phyloP scores from a whole-genome alignment of 2,888 invertebrate species.

The Ophonus ardosiacus region DNA sequence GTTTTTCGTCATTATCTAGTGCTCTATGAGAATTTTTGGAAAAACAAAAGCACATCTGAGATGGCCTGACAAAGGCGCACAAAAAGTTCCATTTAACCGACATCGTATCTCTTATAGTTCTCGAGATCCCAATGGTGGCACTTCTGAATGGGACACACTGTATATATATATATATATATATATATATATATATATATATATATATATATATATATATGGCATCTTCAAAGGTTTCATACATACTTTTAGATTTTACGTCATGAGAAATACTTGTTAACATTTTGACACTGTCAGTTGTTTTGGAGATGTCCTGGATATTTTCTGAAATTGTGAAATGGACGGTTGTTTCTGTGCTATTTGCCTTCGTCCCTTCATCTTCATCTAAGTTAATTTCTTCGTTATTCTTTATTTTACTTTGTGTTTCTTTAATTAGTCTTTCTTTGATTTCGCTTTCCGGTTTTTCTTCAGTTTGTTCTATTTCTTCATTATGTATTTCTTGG shows the following conservation, averaged over 20 bases:
- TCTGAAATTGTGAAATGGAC: not conserved
- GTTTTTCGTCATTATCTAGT: no score
- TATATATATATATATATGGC: no score
- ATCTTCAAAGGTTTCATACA: not conserved
- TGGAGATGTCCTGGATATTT: conserved; percentile 7
- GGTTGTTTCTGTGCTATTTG: not conserved
- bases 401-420: not conserved
- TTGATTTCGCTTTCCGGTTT: not conserved
- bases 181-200: no score
- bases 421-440: conserved; percentile 60
- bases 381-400: not conserved
- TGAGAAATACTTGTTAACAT: not conserved
- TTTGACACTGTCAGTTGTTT: not conserved
- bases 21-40: no score
- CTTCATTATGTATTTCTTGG: conserved; percentile 50
- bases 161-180: no score
- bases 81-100: no score
- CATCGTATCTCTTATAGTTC: no score
- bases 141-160: no score
- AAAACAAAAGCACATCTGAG: no score
- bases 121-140: no score
- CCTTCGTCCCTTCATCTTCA: not conserved
- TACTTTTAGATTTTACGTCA: not conserved
- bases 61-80: no score
- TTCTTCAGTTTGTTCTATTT: conserved; percentile 8